phyloP scores from a whole-genome alignment of 2,797 vertebrate genomes.

The Centroberyx gerrardi region DNA sequence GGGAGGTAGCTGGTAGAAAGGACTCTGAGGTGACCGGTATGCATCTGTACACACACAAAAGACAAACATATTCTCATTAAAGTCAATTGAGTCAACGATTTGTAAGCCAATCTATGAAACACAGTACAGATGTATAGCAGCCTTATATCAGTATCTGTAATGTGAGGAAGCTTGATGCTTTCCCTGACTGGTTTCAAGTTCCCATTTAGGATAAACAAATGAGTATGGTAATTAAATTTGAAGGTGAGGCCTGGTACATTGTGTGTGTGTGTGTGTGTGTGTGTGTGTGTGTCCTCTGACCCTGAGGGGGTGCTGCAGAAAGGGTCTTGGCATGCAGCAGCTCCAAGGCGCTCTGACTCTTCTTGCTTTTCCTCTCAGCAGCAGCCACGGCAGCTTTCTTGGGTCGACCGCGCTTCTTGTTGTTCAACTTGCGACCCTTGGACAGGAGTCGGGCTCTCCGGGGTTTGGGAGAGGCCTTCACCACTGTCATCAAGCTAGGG shows the following conservation, averaged over 20 bases:
- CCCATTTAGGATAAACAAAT: not conserved
- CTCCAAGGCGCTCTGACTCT: conserved; percentile 94
- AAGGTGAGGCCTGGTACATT: not conserved
- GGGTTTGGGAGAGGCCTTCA: conserved; percentile 93
- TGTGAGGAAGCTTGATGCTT: not conserved
- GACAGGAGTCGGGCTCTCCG: conserved; percentile 91
- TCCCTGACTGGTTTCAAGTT: not conserved
- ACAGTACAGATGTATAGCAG: not conserved
- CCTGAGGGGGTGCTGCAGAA: conserved; percentile 93
- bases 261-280: conserved; percentile 4
- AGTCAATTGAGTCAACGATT: not conserved
- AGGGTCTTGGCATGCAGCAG: conserved; percentile 94
- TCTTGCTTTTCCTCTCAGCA: conserved; percentile 92
- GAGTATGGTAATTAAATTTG: not conserved
- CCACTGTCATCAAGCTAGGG: conserved; percentile 80
- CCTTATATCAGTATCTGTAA: not conserved
- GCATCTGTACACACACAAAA: conserved; percentile 84
- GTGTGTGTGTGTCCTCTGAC: conserved; percentile 78
- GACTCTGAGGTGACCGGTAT: conserved; percentile 95
- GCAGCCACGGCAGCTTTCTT: conserved; percentile 90
- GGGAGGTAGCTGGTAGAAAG: conserved; percentile 98
- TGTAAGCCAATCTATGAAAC: not conserved
- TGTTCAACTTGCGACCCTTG: conserved; percentile 94
- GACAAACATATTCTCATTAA: not conserved
- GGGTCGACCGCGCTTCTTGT: conserved; percentile 95